Evolutionary conservation across 64 coral and sea anemone genomes (phyloP), one percentile per base, ranked within the genome.

Genomic region (Anthopleura sola): DNA sequence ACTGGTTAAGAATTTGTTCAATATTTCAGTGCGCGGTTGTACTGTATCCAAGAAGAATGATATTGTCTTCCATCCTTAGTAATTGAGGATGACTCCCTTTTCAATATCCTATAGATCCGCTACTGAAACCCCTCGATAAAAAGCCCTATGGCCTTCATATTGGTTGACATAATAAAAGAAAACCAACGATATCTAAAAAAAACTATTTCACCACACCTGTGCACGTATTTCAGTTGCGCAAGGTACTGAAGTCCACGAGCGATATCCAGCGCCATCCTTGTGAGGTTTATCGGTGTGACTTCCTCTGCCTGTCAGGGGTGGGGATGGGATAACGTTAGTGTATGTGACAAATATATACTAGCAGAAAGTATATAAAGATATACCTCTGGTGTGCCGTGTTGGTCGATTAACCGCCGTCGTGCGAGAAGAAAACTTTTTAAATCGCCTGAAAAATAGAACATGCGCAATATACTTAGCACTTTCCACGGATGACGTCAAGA

Each of bases 391-490:
- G 92, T 55, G 16, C 82, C 88, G 7, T 78, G 79, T 32, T 71
- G 66, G 37, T 89, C 36, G 47, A 87, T 84, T 68, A 87, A 79
- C 49, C 88, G 88, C 36, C 92, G 84, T 28, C 92, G 69, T 68
- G 92, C 92, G 18, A 94, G 79, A 64, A 90, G 88, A 79, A 90
- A 94, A 83, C 85, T 90, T 48, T 94, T 94, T 53, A 94, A 81
- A 69, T 94, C 89, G 37, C 92, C 92, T 94, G 24, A 80, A 68
- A 53, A 71, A 4, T 37, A 36, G 24, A 79, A 85, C 13, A 36
- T 21, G 40, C n/a, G n/a, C n/a, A n/a, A n/a, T n/a, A n/a, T n/a
- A n/a, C n/a, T n/a, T n/a, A n/a, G n/a, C n/a, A n/a, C n/a, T n/a
- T n/a, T n/a, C n/a, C n/a, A n/a, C n/a, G n/a, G n/a, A n/a, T n/a